These are phyloP conservation scores for Paramormyrops kingsleyae DNA, from an alignment of 2,113 vertebrate genomes.

Conservation along the genomic window DNA sequence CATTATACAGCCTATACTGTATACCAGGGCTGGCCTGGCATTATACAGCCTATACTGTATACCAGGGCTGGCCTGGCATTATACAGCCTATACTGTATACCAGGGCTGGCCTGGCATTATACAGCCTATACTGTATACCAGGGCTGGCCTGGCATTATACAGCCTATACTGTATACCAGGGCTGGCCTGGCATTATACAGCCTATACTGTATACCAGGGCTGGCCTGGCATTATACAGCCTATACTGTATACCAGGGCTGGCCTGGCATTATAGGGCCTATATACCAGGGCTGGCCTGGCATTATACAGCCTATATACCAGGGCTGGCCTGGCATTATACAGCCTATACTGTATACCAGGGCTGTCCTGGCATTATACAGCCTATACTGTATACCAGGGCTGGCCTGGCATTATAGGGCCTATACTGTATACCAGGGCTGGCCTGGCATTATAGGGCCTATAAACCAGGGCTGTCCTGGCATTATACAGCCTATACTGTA, in stretches of 20 bases:
- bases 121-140: no score
- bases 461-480: no score
- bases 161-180: neutral
- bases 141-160: no score
- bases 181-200: neutral
- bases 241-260: neutral
- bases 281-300: neutral
- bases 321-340: neutral
- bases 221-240: neutral
- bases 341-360: neutral
- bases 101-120: no score
- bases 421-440: no score
- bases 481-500: neutral
- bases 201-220: neutral
- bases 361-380: neutral
- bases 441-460: no score
- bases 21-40: neutral
- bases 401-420: neutral
- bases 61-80: neutral
- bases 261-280: neutral
- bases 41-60: neutral
- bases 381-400: neutral
- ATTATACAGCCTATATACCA: neutral
- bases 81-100: neutral
- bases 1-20: neutral